These are phyloP conservation scores for Knipowitschia caucasica DNA, from an alignment of 2,797 vertebrate species.

Conservation along the genomic window DNA sequence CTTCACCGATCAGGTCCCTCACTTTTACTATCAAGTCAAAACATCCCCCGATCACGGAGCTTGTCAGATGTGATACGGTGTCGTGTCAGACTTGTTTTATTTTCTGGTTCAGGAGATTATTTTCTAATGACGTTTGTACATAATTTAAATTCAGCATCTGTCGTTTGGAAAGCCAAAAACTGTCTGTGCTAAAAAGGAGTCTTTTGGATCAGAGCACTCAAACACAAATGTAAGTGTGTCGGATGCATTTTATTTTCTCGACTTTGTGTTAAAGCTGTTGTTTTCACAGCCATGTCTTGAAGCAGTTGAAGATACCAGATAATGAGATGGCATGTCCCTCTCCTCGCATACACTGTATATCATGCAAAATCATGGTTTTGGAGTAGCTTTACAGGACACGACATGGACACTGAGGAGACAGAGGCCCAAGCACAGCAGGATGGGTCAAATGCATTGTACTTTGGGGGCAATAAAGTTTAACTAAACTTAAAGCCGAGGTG, in stretches of 20 bases:
- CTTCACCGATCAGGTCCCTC: conserved; percentile 25
- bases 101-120: conserved; percentile 60
- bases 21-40: conserved; percentile 31
- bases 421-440: no score
- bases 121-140: conserved; percentile 67
- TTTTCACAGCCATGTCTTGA: no score
- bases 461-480: no score
- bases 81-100: conserved; percentile 25
- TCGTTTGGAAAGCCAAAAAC: conserved; percentile 53
- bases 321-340: no score
- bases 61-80: not conserved
- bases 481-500: no score
- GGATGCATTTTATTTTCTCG: conserved; percentile 13
- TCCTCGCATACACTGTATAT: no score
- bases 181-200: conserved; percentile 55
- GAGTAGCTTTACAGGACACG: no score
- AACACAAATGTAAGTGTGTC: conserved; percentile 55
- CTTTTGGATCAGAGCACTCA: conserved; percentile 35
- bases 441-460: no score
- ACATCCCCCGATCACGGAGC: conserved; percentile 1
- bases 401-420: no score
- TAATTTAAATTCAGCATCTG: conserved; percentile 74
- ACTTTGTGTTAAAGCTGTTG: no score
- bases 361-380: no score
- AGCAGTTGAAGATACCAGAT: no score